A percentile compares a stretch with the other conserved stretches of the same genome.
Conservation (phyloP, 2,797 vertebrate genomes). For the Toxotes lorentzi region DNA sequence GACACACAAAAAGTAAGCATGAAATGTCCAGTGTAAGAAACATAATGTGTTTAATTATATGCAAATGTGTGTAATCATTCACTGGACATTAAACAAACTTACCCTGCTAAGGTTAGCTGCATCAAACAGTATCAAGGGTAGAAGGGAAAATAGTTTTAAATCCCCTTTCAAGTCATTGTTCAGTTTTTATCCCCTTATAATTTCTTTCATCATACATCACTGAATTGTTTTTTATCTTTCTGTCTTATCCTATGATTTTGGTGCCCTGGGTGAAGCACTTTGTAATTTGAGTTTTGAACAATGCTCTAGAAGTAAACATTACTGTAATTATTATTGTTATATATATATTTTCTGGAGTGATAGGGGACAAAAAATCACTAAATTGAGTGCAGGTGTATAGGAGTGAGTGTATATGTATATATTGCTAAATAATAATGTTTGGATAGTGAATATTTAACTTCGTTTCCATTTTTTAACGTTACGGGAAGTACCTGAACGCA, state of each 20-base stretch:
- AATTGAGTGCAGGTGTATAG: background rate
- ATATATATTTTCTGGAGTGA: background rate
- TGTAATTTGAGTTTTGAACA: no score
- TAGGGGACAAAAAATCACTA: background rate
- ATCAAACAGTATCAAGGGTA: background rate
- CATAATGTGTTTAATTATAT: background rate
- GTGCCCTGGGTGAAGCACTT: no score
- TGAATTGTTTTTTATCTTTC: no score
- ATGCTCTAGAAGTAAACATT: no score
- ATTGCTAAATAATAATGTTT: background rate
- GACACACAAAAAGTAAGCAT: background rate
- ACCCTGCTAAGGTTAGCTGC: background rate
- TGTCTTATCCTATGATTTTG: no score
- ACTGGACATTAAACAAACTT: background rate
- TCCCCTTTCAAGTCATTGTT: no score
- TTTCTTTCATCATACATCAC: background rate
- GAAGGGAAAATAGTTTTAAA: no score
- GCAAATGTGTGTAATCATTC: background rate
- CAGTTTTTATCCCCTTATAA: no score
- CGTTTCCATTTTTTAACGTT: constrained; percentile 13
- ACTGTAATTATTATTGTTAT: no score
- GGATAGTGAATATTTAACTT: background rate
- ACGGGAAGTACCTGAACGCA: constrained; percentile 19
- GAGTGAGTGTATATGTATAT: background rate
- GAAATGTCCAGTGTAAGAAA: background rate